phyloP scores from a whole-genome alignment of 2,797 vertebrate genomes.

The Sebastes diaconus region DNA sequence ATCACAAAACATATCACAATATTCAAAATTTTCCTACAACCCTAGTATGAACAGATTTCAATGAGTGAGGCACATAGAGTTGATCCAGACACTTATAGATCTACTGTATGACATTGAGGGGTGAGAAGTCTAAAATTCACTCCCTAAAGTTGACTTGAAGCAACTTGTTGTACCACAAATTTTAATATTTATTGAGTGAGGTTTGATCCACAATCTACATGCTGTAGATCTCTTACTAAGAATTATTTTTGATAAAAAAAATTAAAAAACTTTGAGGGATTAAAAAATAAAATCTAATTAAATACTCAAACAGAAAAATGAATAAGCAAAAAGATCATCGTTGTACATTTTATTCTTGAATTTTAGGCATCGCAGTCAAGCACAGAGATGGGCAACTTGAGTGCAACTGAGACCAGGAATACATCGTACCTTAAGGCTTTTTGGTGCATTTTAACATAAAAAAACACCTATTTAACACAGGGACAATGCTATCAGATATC shows the following conservation, averaged over 20 bases:
- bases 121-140: accelerated
- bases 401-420: neutral
- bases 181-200: neutral
- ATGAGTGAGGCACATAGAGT: neutral
- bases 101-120: neutral
- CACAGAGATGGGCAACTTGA: slow-evolving; percentile 2
- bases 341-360: slow-evolving; percentile 46
- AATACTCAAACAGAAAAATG: neutral
- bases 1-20: too few relatives aligned
- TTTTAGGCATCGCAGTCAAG: slow-evolving; percentile 2
- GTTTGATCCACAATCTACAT: neutral
- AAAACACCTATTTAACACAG: neutral
- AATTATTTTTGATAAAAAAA: neutral
- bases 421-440: slow-evolving; percentile 34
- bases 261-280: neutral
- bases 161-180: neutral
- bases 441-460: slow-evolving; percentile 30
- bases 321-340: neutral
- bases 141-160: neutral
- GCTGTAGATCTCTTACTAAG: neutral
- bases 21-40: too few relatives aligned
- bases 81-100: neutral
- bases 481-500: neutral
- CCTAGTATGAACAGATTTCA: neutral
- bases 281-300: neutral